Evolutionary conservation across 1,140 invertebrate species (phyloP).

Genomic region (Lordiphosa collinella): DNA sequence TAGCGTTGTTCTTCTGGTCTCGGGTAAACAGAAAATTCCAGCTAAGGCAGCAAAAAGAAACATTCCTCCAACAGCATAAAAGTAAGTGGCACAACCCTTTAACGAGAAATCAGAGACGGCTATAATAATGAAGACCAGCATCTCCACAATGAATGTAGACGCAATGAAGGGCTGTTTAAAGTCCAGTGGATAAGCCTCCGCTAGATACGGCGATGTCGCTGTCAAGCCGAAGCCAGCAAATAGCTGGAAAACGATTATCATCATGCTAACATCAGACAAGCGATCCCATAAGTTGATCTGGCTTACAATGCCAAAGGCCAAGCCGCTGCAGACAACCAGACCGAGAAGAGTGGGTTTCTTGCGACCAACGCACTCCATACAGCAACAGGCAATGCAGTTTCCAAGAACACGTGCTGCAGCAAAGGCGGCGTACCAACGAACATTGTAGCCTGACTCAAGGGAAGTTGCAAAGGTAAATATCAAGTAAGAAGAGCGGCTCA

Average conservation of each 20-base stretch:
- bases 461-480: neutral
- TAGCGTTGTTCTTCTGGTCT: constrained; percentile 46
- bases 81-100: constrained; percentile 7
- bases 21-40: constrained; percentile 43
- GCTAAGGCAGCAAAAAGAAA: constrained; percentile 30
- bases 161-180: constrained; percentile 53
- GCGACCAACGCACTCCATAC: constrained; percentile 34
- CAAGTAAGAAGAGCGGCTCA: constrained; percentile 32
- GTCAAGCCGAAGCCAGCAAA: constrained; percentile 45
- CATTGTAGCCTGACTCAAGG: fast-evolving
- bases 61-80: constrained; percentile 36
- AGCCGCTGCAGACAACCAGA: constrained; percentile 11
- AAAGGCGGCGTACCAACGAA: constrained; percentile 23
- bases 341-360: constrained; percentile 40
- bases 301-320: constrained; percentile 32
- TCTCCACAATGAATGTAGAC: constrained; percentile 43
- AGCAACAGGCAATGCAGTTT: constrained; percentile 5
- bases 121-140: constrained; percentile 47
- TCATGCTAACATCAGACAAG: neutral
- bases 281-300: neutral
- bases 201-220: constrained; percentile 31
- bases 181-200: constrained; percentile 49
- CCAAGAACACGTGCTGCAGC: constrained; percentile 25
- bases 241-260: constrained; percentile 26
- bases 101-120: neutral